phyloP scores from a whole-genome alignment of 2,888 invertebrate genomes.

The Escarpia spicata region DNA sequence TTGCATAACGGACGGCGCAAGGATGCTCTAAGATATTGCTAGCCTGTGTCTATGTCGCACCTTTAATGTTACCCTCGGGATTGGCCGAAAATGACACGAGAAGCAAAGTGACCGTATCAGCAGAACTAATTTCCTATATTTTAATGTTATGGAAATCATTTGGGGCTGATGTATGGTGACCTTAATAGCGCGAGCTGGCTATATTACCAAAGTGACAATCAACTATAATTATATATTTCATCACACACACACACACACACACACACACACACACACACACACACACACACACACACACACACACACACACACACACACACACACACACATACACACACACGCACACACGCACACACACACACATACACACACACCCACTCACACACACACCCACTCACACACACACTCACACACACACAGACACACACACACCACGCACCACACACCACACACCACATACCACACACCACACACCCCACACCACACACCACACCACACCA shows the following conservation, averaged over 20 bases:
- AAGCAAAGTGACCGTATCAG: too few species aligned
- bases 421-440: neutral
- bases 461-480: too few species aligned
- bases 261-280: neutral
- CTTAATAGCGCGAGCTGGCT: too few species aligned
- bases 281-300: neutral
- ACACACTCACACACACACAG: neutral
- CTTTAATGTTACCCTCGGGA: too few species aligned
- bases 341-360: neutral
- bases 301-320: neutral
- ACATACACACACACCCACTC: neutral
- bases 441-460: neutral
- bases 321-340: constrained; percentile 13
- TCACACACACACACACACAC: neutral
- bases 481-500: neutral
- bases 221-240: too few species aligned
- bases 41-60: neutral
- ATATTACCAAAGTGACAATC: too few species aligned
- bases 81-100: too few species aligned
- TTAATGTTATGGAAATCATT: too few species aligned
- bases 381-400: neutral
- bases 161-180: too few species aligned
- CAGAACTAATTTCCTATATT: too few species aligned
- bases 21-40: neutral
- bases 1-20: neutral